Percentiles rank a stretch among this genome's conserved stretches.
phyloP scores from a whole-genome alignment of 1,140 invertebrate species.

The Pteromalus puparum region DNA sequence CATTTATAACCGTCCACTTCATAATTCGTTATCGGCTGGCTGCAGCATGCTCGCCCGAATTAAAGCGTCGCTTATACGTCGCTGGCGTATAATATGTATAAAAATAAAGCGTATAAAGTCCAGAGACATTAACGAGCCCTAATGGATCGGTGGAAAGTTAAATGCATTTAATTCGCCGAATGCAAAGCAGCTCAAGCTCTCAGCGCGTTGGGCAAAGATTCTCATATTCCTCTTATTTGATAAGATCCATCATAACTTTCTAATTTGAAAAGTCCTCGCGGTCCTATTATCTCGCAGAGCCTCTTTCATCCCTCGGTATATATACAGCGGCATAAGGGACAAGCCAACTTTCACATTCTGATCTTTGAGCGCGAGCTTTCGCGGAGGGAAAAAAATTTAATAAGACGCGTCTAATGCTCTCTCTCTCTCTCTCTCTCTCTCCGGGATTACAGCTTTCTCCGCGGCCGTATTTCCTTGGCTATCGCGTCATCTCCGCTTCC shows the following conservation, averaged over 20 bases:
- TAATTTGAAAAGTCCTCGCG: constrained; percentile 54
- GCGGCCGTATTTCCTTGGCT: neutral
- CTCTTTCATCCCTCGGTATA: neutral
- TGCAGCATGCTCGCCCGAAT: neutral
- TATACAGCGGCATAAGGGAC: neutral
- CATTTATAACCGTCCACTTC: neutral
- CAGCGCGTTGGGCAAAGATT: constrained; percentile 1
- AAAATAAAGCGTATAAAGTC: neutral
- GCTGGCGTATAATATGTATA: neutral
- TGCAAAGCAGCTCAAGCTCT: neutral
- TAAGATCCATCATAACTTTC: constrained; percentile 53
- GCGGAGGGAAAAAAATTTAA: constrained; percentile 25
- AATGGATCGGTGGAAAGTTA: neutral
- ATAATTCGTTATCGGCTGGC: neutral
- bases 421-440: neutral
- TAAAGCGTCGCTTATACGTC: neutral
- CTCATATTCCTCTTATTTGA: constrained; percentile 50
- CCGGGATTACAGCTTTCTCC: neutral
- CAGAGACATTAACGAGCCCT: neutral
- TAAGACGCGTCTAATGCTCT: constrained; percentile 14
- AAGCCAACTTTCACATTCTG: constrained; percentile 12
- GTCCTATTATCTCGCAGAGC: neutral
- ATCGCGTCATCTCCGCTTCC: neutral
- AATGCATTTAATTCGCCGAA: neutral
- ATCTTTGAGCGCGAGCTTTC: constrained; percentile 21